These are phyloP conservation scores for Labrus mixtus DNA, from an alignment of 2,113 vertebrate genomes.

Conservation along the genomic window DNA sequence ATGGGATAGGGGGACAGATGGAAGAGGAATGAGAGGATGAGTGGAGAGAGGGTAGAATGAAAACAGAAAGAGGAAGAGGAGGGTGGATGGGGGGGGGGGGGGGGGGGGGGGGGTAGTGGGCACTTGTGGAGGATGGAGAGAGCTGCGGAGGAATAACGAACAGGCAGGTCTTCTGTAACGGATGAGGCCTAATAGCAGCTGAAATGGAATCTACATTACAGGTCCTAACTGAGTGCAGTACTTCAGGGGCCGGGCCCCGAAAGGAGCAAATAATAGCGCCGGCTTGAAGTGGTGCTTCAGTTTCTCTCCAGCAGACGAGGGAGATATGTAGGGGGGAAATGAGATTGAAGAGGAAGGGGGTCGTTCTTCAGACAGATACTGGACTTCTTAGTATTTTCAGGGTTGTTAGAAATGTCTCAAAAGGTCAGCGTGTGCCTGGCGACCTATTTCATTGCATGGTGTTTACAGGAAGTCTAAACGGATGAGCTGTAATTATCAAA, in stretches of 20 bases:
- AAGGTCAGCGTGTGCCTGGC: slow-evolving; percentile 63
- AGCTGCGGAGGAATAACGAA: slow-evolving; percentile 67
- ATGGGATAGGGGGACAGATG: slow-evolving; percentile 48
- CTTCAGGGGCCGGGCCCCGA: slow-evolving; percentile 77
- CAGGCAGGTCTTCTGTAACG: slow-evolving; percentile 73
- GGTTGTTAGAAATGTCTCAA: slow-evolving; percentile 69
- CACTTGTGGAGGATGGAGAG: slow-evolving; percentile 49
- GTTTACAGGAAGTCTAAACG: slow-evolving; percentile 34
- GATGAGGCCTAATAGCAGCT: slow-evolving; percentile 83
- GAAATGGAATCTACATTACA: slow-evolving; percentile 89
- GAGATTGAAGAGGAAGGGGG: slow-evolving; percentile 55
- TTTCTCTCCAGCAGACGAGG: slow-evolving; percentile 68
- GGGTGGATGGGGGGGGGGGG: neutral
- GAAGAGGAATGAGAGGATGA: slow-evolving; percentile 49
- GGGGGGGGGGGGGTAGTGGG: neutral
- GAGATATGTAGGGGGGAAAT: slow-evolving; percentile 63
- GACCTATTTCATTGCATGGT: slow-evolving; percentile 35
- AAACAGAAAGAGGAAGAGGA: slow-evolving; percentile 22
- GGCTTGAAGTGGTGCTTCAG: slow-evolving; percentile 77
- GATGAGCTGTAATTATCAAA: slow-evolving; percentile 43
- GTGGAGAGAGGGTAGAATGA: slow-evolving; percentile 26
- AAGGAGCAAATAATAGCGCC: slow-evolving; percentile 72
- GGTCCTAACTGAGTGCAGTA: slow-evolving; percentile 84
- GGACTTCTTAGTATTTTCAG: slow-evolving; percentile 65
- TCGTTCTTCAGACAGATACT: slow-evolving; percentile 49